phyloP scores from a whole-genome alignment of 2,113 vertebrate species.

The Kobus ellipsiprymnus region DNA sequence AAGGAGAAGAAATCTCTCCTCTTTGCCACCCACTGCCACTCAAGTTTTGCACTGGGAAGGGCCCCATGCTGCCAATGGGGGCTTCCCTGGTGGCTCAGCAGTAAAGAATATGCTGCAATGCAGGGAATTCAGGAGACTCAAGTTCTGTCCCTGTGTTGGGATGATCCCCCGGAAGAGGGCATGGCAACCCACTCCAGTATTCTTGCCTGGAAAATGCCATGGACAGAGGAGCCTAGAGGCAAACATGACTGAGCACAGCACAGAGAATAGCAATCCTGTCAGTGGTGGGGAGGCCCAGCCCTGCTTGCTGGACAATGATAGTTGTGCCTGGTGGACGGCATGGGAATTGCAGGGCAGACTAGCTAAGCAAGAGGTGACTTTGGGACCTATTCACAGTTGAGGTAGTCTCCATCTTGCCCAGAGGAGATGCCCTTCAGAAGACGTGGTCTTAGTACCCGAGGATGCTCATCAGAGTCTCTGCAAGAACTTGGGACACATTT shows the following conservation, averaged over 20 bases:
- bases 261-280: background rate
- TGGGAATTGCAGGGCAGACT: background rate
- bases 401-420: background rate
- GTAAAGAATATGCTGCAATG: background rate
- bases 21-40: background rate
- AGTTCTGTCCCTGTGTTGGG: background rate
- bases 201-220: background rate
- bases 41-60: background rate
- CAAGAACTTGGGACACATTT: no score
- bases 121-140: background rate
- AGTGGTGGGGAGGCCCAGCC: background rate
- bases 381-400: background rate
- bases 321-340: background rate
- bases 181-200: background rate
- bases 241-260: background rate
- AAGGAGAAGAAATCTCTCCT: background rate
- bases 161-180: background rate
- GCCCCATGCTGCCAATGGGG: accelerated
- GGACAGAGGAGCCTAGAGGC: background rate
- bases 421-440: background rate
- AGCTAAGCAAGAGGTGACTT: background rate
- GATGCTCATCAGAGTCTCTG: background rate
- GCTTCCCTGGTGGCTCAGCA: background rate
- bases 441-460: background rate
- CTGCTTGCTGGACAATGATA: background rate